Base-by-base conservation (phyloP, 2,888 invertebrate species). In the Harpalus rubripes region DNA sequence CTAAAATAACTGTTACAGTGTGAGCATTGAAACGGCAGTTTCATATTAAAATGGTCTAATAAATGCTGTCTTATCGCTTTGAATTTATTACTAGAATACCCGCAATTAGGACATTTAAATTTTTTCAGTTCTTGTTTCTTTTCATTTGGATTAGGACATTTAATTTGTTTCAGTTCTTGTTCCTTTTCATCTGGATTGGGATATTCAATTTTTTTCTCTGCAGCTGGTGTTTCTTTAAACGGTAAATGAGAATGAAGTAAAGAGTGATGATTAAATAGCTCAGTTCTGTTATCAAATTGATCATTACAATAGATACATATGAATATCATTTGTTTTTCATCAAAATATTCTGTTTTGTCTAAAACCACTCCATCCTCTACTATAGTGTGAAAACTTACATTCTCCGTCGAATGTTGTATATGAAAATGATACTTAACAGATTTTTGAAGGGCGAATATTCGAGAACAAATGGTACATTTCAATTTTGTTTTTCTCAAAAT, bases 101-200 rank as follows among this genome's bases (percentile, higher is more conserved):
- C 74, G 81, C 93, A 93, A 15, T 89, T 87, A 0, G 92, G 90
- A 86, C 93, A 93, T 1, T 87, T 88, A 86, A 90, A 92, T 2
- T 86, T 87, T 80, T 88, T 89, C 44, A 87, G 84, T 7, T 80
- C 83, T 4, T 76, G 3, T 5, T 1, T 44, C 44, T 10, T 1
- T 10, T 81, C 72, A n/a, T n/a, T n/a, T 22, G 22, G 22, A 22
- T 22, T 22, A 1, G 22, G 22, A 22, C 22, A 1, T 22, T 22
- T 22, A 22, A 22, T 22, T 1, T 22, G 1, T 22, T 22, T 22
- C 22, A 3, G 22, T 22, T 22, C 3, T 22, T 22, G 86, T 32
- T 32, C 5, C 89, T 26, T 89, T 88, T 81, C 72, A n/a, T n/a
- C n/a, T 22, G 22, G 22, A 22, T 22, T 22, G 1, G 22, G 22